Conservation (phyloP, 2,888 invertebrate species). For the Polyploca ridens region DNA sequence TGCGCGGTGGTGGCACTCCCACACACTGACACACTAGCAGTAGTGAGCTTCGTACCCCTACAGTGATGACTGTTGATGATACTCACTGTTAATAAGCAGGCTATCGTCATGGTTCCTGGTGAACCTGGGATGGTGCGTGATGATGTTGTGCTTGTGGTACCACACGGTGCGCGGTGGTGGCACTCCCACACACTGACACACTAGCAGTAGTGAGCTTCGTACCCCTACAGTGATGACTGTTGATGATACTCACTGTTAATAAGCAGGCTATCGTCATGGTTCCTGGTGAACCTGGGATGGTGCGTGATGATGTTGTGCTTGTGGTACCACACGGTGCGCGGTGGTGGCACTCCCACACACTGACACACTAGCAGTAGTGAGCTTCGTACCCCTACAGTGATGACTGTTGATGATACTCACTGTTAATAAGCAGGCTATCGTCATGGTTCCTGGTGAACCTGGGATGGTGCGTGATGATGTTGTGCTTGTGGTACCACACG, state of each 20-base stretch:
- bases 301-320: constrained; percentile 76
- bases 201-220: constrained; percentile 63
- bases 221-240: neutral
- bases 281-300: constrained; percentile 72
- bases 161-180: constrained; percentile 74
- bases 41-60: constrained; percentile 51
- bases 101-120: constrained; percentile 75
- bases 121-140: constrained; percentile 74
- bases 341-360: constrained; percentile 68
- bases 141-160: constrained; percentile 77
- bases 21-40: constrained; percentile 68
- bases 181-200: constrained; percentile 66
- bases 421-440: constrained; percentile 71
- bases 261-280: constrained; percentile 71
- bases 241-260: constrained; percentile 65
- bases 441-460: constrained; percentile 74
- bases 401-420: constrained; percentile 46
- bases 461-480: constrained; percentile 77
- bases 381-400: constrained; percentile 35
- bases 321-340: constrained; percentile 76
- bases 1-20: constrained; percentile 68
- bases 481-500: constrained; percentile 76
- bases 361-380: constrained; percentile 65
- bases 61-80: neutral
- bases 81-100: constrained; percentile 72